phyloP scores from a whole-genome alignment of 2,888 invertebrate species.

The Acanthosepion esculentum region DNA sequence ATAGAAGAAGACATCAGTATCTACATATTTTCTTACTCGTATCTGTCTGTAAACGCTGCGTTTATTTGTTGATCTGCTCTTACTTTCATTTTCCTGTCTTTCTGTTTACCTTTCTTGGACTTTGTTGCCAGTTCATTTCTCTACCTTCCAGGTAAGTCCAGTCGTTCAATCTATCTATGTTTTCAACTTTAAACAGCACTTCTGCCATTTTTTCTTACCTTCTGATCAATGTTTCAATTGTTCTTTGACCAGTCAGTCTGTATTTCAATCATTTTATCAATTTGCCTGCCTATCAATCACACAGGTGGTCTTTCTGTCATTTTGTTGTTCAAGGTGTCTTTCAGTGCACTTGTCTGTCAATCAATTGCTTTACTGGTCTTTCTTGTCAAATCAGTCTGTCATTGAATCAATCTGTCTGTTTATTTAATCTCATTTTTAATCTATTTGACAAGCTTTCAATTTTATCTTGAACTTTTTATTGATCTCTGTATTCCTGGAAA shows the following conservation, averaged over 20 bases:
- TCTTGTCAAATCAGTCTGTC: not conserved
- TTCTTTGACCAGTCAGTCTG: not conserved
- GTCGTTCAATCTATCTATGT: too few species aligned
- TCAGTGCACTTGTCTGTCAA: not conserved
- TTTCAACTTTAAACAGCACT: not conserved
- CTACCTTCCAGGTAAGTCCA: too few species aligned
- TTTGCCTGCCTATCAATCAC: not conserved
- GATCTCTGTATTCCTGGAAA: not conserved
- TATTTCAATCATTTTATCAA: not conserved
- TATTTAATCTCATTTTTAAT: slow-evolving; percentile 14
- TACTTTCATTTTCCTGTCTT: too few species aligned
- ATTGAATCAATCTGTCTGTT: slow-evolving; percentile 33
- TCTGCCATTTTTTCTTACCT: not conserved
- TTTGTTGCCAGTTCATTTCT: too few species aligned
- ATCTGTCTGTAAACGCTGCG: too few species aligned
- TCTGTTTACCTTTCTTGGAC: too few species aligned
- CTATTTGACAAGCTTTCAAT: slow-evolving; percentile 15
- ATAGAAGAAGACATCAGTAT: too few species aligned
- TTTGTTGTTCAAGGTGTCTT: not conserved
- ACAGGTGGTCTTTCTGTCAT: slow-evolving; percentile 7
- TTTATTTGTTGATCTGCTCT: too few species aligned
- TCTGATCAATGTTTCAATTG: not conserved
- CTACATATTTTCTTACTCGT: too few species aligned
- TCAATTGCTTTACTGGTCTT: not conserved
- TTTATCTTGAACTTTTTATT: not conserved